Base-by-base conservation (phyloP, 2,888 invertebrate species). In the Bugula neritina region DNA sequence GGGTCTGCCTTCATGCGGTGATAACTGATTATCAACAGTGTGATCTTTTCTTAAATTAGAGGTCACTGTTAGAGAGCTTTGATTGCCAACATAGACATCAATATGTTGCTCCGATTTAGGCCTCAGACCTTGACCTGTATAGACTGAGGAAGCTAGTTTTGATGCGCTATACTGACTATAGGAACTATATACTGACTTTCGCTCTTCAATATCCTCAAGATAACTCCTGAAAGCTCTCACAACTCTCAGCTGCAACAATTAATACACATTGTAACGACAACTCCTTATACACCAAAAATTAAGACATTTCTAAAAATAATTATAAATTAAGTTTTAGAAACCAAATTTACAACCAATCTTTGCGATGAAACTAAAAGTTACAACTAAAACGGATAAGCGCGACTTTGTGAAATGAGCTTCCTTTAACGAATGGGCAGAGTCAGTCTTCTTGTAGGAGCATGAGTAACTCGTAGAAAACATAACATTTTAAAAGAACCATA, bases 181-280 rank as follows among this genome's bases (percentile, higher is more conserved):
- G 77, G 79, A 81, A 89, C 94, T 94, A 90, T 96, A 95, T 87
- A 95, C 91, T 86, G 95, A 96, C 87, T 97, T 93, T 83, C 95
- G 91, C 88, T 99, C 98, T 88, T 94, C 97, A 88, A 98, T 89
- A 89, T 98, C 98, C 90, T 99, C 98, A 90, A 99, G 90, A 85
- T 92, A 96, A 84, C 95, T 95, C 89, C 93, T 95, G 93, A 98
- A 99, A 86, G 97, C 98, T 89, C 96, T 93, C 89, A 98, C 96
- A 88, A 99, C 98, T 88, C 98, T 94, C 89, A 98, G 92, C 98
- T 98, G 95, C 63, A 92, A 93, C 71, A 89, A 76, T 74, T 74
- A 76, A 77, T 74, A 77, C 52, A 17, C 52, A 17, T 21, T 13
- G 52, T 13, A 52, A n/a, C n/a, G n/a, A n/a, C n/a, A n/a, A n/a